Base-by-base conservation (phyloP, 2,888 invertebrate species). In the Drosophila multiciliata region DNA sequence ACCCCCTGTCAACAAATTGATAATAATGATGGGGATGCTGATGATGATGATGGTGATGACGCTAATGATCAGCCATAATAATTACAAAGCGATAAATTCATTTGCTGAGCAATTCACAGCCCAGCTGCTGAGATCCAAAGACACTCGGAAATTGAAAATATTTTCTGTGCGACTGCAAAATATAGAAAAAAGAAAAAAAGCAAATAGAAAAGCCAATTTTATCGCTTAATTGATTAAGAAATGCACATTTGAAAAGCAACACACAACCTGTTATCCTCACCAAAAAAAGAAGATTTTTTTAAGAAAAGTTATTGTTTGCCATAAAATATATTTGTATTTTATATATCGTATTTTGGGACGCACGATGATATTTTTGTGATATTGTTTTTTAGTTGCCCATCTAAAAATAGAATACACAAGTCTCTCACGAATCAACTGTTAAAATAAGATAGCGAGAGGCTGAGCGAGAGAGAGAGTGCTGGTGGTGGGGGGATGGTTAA, bases 21-120 rank as follows among this genome's bases (percentile, higher is more conserved):
- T 61, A 50, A 35, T 50, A 35, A 61, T 26, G 70, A 62, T 73
- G 71, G 73, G 70, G 75, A 68, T 80, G 74, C 77, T 73, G 80
- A 73, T 74, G 38, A 11, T 20, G 38, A 32, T 57, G 55, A 35
- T 57, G 55, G 52, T n/a, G 73, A 59, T 81, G 79, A 79, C 73
- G 78, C 70, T 84, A 78, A 82, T 80, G 80, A 80, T 78, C 75
- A 72, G 54, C 55, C 69, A 71, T 78, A 69, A 75, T 84, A 83
- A 83, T 83, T 82, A 84, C 68, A 78, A 64, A 75, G 61, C 85
- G 64, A 83, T 82, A 80, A 83, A 85, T 82, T 84, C 66, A 75
- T 73, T 82, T 77, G 69, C 66, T 65, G 12, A 7, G 26, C 76
- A 66, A 75, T 66, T 63, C 64, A 38, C 57, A 66, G 50, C 54